phyloP scores from a whole-genome alignment of 2,888 invertebrate genomes.

The Cataglyphis cursor region DNA sequence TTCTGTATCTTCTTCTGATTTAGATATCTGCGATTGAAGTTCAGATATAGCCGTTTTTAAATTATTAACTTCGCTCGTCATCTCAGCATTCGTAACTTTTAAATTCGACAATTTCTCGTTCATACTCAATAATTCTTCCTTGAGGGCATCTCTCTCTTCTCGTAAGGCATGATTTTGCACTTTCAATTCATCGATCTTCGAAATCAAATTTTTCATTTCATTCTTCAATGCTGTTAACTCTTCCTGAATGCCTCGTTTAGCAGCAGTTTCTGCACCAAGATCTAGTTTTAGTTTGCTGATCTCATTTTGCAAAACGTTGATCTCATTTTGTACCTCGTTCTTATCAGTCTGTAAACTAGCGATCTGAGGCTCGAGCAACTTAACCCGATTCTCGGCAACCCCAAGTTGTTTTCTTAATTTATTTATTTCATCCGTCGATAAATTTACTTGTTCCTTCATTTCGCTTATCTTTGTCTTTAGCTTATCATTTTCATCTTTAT shows the following conservation, averaged over 20 bases:
- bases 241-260: slow-evolving; percentile 62
- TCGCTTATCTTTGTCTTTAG: slow-evolving; percentile 38
- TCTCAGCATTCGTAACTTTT: slow-evolving; percentile 57
- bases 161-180: slow-evolving; percentile 56
- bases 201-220: slow-evolving; percentile 72
- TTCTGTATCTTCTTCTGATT: slow-evolving; percentile 66
- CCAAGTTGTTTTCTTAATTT: slow-evolving; percentile 45
- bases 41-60: slow-evolving; percentile 27
- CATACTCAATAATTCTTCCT: slow-evolving; percentile 50
- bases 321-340: slow-evolving; percentile 58
- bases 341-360: slow-evolving; percentile 61
- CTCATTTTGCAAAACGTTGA: slow-evolving; percentile 58
- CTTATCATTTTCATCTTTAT: slow-evolving; percentile 53
- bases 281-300: slow-evolving; percentile 50
- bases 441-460: slow-evolving; percentile 50
- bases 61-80: slow-evolving; percentile 63
- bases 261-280: slow-evolving; percentile 57
- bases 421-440: slow-evolving; percentile 57
- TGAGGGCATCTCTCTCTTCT: slow-evolving; percentile 53
- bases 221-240: slow-evolving; percentile 73
- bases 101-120: slow-evolving; percentile 57
- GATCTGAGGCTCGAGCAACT: slow-evolving; percentile 60
- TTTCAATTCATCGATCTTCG: slow-evolving; percentile 64
- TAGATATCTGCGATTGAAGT: slow-evolving; percentile 25
- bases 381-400: slow-evolving; percentile 41